Percentiles rank a stretch among this genome's conserved stretches.
Evolutionary conservation across 2,797 vertebrate species (phyloP).

Genomic region (Aeoliscus strigatus): DNA sequence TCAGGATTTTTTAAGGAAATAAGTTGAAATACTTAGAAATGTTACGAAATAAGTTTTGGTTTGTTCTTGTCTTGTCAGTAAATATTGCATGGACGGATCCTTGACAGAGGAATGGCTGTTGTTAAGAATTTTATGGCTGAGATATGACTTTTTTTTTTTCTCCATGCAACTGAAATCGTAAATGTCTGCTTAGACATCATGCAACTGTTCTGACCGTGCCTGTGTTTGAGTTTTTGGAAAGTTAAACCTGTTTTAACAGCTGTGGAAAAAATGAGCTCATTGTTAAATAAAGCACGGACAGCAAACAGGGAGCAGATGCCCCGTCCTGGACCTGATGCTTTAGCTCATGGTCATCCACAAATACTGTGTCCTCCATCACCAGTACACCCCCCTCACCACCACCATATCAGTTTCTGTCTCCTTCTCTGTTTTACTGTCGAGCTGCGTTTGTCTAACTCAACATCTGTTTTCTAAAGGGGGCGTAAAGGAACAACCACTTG

Average conservation of each 20-base stretch:
- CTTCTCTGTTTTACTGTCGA: too few species aligned
- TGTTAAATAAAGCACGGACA: slow-evolving; percentile 50
- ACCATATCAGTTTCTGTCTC: slow-evolving; percentile 9
- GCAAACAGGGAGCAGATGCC: slow-evolving; percentile 27
- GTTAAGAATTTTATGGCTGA: too few species aligned
- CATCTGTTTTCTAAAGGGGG: slow-evolving; percentile 50
- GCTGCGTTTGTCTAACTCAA: too few species aligned
- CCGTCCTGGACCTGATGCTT: slow-evolving; percentile 17
- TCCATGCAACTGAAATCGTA: slow-evolving; percentile 10
- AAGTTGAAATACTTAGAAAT: too few species aligned
- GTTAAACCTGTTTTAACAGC: slow-evolving; percentile 50
- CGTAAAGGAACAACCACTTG: slow-evolving; percentile 77
- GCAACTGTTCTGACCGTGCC: slow-evolving; percentile 21
- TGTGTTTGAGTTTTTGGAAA: slow-evolving; percentile 54
- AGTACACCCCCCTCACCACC: slow-evolving; percentile 6
- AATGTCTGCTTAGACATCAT: slow-evolving; percentile 17
- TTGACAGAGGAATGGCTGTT: too few species aligned
- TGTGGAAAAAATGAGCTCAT: slow-evolving; percentile 72
- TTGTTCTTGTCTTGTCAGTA: too few species aligned
- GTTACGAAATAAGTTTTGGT: too few species aligned
- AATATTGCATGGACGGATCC: too few species aligned
- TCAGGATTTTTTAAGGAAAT: too few species aligned
- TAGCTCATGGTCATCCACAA: slow-evolving; percentile 16
- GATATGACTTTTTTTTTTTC: neutral
- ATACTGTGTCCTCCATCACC: slow-evolving; percentile 13